Percentiles rank a stretch among this genome's conserved stretches.
Evolutionary conservation across 2,888 invertebrate species (phyloP).

Genomic region (Alsophila aescularia): DNA sequence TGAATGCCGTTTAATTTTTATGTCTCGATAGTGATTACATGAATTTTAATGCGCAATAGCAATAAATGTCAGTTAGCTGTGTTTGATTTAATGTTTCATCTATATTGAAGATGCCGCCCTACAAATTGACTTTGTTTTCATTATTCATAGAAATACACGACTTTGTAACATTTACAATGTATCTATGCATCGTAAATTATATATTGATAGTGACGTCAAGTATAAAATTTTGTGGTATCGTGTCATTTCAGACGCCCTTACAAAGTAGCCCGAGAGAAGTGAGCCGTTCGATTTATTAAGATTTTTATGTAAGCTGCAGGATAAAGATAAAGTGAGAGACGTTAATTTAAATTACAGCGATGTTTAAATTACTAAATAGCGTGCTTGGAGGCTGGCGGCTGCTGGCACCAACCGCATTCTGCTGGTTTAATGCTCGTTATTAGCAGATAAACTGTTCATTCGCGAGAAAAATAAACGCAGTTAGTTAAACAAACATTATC

Average conservation of each 20-base stretch:
- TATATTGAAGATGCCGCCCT: conserved; percentile 61
- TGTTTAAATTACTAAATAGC: conserved; percentile 69
- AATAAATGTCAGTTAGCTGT: conserved; percentile 67
- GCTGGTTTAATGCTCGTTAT: conserved; percentile 58
- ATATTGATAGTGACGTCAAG: conserved; percentile 47
- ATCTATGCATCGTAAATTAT: conserved; percentile 55
- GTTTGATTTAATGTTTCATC: conserved; percentile 62
- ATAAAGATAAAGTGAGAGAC: conserved; percentile 47
- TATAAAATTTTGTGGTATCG: conserved; percentile 27
- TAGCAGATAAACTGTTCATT: conserved; percentile 65
- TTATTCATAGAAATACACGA: conserved; percentile 52
- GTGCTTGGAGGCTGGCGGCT: conserved; percentile 48
- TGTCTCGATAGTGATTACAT: conserved; percentile 67
- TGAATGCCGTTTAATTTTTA: conserved; percentile 70
- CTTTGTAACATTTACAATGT: conserved; percentile 49
- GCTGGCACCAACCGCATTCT: conserved; percentile 58
- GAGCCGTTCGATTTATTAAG: conserved; percentile 19
- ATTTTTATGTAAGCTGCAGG: conserved; percentile 16
- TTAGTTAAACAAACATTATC: conserved; percentile 64
- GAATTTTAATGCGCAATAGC: conserved; percentile 75
- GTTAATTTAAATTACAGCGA: conserved; percentile 55
- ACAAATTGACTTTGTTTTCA: conserved; percentile 61
- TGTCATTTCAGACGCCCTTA: conserved; percentile 26
- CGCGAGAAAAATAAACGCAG: conserved; percentile 67
- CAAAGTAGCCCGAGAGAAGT: conserved; percentile 10